phyloP scores from a whole-genome alignment of 2,888 invertebrate species.

The Eupithecia inturbata region DNA sequence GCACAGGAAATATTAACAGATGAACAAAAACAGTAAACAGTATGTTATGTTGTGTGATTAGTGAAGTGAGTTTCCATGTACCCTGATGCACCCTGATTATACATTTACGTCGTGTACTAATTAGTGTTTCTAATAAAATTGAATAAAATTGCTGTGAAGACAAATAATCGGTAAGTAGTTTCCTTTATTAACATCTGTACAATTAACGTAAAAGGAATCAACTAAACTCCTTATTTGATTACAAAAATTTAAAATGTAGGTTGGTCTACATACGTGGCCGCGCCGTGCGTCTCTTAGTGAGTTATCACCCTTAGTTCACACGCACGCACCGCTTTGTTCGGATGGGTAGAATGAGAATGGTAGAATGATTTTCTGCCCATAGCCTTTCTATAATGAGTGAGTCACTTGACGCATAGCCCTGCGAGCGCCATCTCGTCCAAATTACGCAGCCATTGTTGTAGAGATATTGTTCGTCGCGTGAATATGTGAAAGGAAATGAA shows the following conservation, averaged over 20 bases:
- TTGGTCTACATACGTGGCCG: not conserved
- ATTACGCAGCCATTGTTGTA: slow-evolving; percentile 78
- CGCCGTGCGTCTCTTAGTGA: not conserved
- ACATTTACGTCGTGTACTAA: no score
- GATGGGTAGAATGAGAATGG: slow-evolving; percentile 56
- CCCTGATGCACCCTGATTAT: no score
- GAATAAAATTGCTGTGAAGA: no score
- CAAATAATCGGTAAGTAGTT: no score
- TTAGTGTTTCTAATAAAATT: no score
- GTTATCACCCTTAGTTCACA: slow-evolving; percentile 50
- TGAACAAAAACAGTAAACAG: no score
- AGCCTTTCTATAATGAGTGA: slow-evolving; percentile 79
- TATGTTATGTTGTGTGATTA: no score
- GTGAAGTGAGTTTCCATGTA: no score
- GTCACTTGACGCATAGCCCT: slow-evolving; percentile 79
- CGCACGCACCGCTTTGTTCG: slow-evolving; percentile 66
- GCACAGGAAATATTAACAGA: no score
- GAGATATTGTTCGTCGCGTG: slow-evolving; percentile 78
- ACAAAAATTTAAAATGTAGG: not conserved
- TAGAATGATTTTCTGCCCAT: slow-evolving; percentile 62
- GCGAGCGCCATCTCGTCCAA: slow-evolving; percentile 74
- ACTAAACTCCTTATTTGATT: not conserved
- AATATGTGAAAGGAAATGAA: slow-evolving; percentile 81
- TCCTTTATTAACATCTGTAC: not conserved
- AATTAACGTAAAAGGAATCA: not conserved